A percentile compares a stretch with the other conserved stretches of the same genome.
These are phyloP conservation scores for Cardiocondyla obscurior DNA, from an alignment of 1,140 invertebrate species.

Conservation along the genomic window DNA sequence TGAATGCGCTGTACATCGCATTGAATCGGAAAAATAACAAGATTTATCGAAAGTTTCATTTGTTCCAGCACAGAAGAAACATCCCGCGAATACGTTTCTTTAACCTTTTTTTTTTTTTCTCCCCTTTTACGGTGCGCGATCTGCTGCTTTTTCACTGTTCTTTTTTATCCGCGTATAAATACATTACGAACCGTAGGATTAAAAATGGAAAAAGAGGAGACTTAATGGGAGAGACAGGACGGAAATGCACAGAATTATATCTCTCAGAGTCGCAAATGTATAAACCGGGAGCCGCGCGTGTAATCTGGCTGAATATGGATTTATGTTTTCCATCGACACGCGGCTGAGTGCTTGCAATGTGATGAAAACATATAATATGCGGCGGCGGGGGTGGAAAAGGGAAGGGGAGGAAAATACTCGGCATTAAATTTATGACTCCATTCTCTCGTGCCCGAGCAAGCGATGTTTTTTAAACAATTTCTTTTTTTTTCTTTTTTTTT, in stretches of 20 bases:
- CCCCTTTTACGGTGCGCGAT: background rate
- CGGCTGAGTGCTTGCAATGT: constrained; percentile 24
- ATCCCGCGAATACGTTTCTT: background rate
- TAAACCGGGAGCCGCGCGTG: constrained; percentile 60
- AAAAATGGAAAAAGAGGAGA: constrained; percentile 38
- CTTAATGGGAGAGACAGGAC: constrained; percentile 27
- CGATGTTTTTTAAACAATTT: background rate
- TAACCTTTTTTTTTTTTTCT: too few relatives aligned
- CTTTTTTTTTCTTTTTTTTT: background rate
- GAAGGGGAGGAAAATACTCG: background rate
- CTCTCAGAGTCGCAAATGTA: constrained; percentile 32
- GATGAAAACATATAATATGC: constrained; percentile 50
- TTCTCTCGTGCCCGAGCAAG: background rate
- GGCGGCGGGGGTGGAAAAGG: background rate
- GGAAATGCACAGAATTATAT: constrained; percentile 49
- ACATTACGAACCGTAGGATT: constrained; percentile 42
- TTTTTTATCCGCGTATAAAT: constrained; percentile 24
- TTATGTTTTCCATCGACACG: constrained; percentile 63
- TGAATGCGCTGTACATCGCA: background rate
- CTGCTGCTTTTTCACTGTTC: background rate
- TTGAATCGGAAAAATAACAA: background rate
- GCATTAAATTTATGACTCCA: constrained; percentile 42
- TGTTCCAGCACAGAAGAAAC: background rate
- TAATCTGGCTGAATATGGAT: constrained; percentile 70
- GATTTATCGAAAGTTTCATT: background rate